Evolutionary conservation across 2,888 invertebrate genomes (phyloP), one percentile per base, ranked within the genome.

Genomic region (Xanthorhoe designata): DNA sequence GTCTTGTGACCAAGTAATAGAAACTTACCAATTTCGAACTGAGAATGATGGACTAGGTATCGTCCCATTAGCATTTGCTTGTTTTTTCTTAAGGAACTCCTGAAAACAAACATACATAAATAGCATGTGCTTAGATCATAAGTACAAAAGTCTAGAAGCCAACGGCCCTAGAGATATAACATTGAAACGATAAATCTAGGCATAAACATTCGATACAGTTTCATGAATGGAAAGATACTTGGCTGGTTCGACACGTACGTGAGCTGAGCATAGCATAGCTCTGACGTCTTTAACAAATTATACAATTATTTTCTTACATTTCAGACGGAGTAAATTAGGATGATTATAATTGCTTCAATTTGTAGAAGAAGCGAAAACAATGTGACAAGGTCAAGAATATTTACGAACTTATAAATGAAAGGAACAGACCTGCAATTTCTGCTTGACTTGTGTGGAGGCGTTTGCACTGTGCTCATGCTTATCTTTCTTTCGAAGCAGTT

Each of bases 371-470:
- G 24, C 6, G 7, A 32, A 32, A 32, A 32, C 32, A 32, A 24
- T 24, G 24, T 24, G 24, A n/a, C n/a, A n/a, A n/a, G n/a, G n/a
- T n/a, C n/a, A n/a, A n/a, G n/a, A n/a, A n/a, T n/a, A n/a, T n/a
- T n/a, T n/a, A n/a, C n/a, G n/a, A n/a, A n/a, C n/a, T n/a, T n/a
- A n/a, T 42, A 61, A 57, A 52, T 56, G 47, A 9, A 32, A 15
- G 8, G 47, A 38, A 15, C 61, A 8, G 29, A 97, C 98, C 95
- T 98, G 98, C 78, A 99, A 94, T 83, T 98, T 97, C 94, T 98
- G 98, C 89, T 99, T 99, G 83, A 99, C 99, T 92, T 98, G 98
- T 19, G 97, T 96, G 74, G 98, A 99, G 74, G 99, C 99, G 82
- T 98, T 97, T 64, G 99, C 99, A 92, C 98, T 98, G 93, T 98